Percentiles rank a stretch among this genome's conserved stretches.
Conservation (phyloP, 2,113 vertebrate species). For the Procapra przewalskii region DNA sequence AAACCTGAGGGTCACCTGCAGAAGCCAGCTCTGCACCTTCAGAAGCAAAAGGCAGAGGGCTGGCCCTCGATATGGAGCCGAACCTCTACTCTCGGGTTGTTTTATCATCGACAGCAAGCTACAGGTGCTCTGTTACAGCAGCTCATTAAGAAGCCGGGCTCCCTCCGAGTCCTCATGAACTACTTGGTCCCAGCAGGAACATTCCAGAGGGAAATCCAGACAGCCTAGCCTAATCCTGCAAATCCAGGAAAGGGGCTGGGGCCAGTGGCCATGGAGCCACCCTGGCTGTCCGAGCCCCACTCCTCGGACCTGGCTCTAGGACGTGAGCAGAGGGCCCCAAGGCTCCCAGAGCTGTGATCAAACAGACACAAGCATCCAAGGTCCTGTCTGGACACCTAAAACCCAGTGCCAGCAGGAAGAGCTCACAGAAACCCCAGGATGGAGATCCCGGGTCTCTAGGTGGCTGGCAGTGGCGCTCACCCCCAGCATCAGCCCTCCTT, state of each 20-base stretch:
- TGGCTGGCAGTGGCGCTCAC: rapidly evolving
- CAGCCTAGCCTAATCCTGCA: not conserved
- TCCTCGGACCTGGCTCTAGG: not conserved
- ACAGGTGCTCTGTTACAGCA: not conserved
- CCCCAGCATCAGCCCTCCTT: rapidly evolving
- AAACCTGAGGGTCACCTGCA: not conserved
- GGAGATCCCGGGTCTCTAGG: not conserved
- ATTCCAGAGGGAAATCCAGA: not conserved
- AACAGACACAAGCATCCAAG: not conserved
- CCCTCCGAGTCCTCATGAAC: not conserved
- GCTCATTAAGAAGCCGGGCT: not conserved
- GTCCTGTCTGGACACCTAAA: not conserved
- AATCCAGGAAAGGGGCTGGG: not conserved
- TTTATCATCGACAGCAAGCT: not conserved
- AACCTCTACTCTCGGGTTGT: not conserved
- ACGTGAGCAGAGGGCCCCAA: rapidly evolving
- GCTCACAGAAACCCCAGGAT: not conserved
- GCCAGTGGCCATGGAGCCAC: not conserved
- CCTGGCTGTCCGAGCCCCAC: not conserved
- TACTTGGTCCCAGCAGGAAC: not conserved
- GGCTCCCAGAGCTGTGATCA: not conserved
- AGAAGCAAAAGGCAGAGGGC: not conserved
- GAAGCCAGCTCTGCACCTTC: not conserved
- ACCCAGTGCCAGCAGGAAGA: not conserved
- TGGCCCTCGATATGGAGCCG: not conserved